Base-by-base conservation (phyloP, 1,140 invertebrate species). In the Homarus americanus region DNA sequence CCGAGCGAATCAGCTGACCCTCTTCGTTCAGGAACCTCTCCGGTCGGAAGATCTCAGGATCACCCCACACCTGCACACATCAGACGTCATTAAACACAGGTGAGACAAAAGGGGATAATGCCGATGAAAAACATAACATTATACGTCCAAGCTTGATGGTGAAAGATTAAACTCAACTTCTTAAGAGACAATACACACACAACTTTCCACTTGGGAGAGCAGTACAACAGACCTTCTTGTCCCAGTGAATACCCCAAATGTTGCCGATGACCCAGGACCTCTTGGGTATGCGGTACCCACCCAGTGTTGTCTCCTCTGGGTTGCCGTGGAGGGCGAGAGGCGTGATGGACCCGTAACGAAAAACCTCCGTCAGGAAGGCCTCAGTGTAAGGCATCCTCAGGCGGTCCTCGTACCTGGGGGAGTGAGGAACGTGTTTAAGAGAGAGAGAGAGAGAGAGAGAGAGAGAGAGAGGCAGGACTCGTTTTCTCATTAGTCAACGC, bases 11-110 rank as follows among this genome's bases (percentile, higher is more conserved):
- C 1, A 96, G 89, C 89, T 95, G 94, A n/a, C 96, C 96, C 58
- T 96, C 95, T 24, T 97, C 93, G 94, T 95, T 94, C 0, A 97
- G 79, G 93, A 97, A 97, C 93, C 97, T 95, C 93, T 97, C 97
- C 0, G 97, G 97, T 24, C 95, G 95, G 93, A 97, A 97, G 28
- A 93, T 93, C 7, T 96, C 93, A 0, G 97, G 97, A 83, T 97
- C 95, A 0, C 94, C 94, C 96, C 96, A 98, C 32, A 93, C 0
- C 91, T 92, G 76, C 2, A 58, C 32, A 40, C 72, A 69, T 36
- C n/a, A 85, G 44, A 82, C 1, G 69, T 7, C 41, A 49, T 36
- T 58, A 36, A 49, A 58, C 53, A 24, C n/a, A n/a, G n/a, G n/a
- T n/a, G n/a, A n/a, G n/a, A n/a, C n/a, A n/a, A n/a, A n/a, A n/a